Conservation (phyloP, 2,888 invertebrate species). For the Lottia gigantea region DNA sequence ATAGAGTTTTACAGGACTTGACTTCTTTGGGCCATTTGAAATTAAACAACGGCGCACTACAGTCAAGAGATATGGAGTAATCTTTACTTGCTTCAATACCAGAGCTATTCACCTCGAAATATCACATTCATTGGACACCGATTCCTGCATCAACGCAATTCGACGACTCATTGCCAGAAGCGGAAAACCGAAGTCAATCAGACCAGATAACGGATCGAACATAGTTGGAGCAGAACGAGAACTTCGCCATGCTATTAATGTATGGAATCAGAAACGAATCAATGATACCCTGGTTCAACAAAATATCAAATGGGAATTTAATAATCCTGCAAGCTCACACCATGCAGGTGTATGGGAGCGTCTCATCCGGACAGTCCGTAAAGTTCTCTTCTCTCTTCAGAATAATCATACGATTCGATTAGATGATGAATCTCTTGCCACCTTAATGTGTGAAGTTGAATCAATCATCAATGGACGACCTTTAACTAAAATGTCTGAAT, state of each 20-base stretch:
- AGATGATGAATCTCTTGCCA: conserved; percentile 25
- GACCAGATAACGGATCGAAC: conserved; percentile 30
- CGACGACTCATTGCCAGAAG: conserved; percentile 24
- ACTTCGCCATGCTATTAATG: conserved; percentile 22
- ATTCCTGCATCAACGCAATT: conserved; percentile 26
- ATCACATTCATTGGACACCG: conserved; percentile 22
- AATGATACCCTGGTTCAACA: conserved; percentile 18
- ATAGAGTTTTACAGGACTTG: conserved; percentile 22
- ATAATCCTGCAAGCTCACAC: conserved; percentile 21
- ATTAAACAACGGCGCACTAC: conserved; percentile 25
- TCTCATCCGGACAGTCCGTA: conserved; percentile 25
- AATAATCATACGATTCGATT: conserved; percentile 16
- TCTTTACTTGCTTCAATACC: conserved; percentile 28
- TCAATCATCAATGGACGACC: conserved; percentile 28
- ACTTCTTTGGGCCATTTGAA: conserved; percentile 27
- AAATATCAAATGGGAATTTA: conserved; percentile 29
- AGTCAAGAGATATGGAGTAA: conserved; percentile 29
- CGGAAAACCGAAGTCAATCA: conserved; percentile 12
- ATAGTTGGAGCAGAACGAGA: conserved; percentile 30
- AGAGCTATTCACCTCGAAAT: conserved; percentile 30
- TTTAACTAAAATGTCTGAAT: conserved; percentile 17
- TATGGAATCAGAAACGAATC: conserved; percentile 23
- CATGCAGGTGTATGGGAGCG: conserved; percentile 33
- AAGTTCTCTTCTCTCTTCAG: conserved; percentile 19
- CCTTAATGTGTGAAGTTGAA: conserved; percentile 29